These are phyloP conservation scores for Callaeas wilsoni DNA, from an alignment of 2,113 vertebrate genomes.

Conservation along the genomic window DNA sequence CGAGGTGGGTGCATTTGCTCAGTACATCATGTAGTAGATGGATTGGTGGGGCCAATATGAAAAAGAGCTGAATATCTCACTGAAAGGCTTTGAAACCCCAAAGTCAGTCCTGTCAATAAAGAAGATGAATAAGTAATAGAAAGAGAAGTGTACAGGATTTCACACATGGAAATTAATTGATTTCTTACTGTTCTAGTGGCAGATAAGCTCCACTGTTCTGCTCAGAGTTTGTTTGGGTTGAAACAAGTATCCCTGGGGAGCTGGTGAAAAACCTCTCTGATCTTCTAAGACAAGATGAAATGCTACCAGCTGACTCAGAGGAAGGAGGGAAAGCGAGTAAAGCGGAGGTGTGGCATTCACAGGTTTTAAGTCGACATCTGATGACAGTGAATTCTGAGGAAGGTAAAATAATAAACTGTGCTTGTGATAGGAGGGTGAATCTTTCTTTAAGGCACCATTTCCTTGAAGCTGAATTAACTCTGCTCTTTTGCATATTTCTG, in stretches of 20 bases:
- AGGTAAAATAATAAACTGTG: neutral
- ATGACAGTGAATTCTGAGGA: neutral
- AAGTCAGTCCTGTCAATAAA: constrained; percentile 4
- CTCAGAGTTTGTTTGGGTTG: neutral
- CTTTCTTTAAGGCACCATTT: neutral
- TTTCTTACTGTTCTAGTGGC: neutral
- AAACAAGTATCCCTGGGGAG: neutral
- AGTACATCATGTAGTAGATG: neutral
- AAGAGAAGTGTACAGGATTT: neutral
- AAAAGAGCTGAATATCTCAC: neutral
- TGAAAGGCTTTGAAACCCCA: neutral
- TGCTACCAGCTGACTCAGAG: neutral
- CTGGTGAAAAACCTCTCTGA: neutral
- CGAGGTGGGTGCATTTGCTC: neutral
- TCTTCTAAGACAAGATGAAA: neutral
- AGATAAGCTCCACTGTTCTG: neutral
- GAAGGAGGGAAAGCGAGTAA: neutral
- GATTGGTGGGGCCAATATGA: neutral
- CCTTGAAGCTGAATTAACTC: neutral
- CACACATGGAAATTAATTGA: neutral
- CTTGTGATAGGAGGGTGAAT: neutral
- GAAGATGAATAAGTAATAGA: neutral
- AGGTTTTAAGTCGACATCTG: neutral
- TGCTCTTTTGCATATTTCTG: neutral
- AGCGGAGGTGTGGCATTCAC: neutral